Conservation (phyloP, 2,113 vertebrate genomes). For the Tenebrosternarchus preto region DNA sequence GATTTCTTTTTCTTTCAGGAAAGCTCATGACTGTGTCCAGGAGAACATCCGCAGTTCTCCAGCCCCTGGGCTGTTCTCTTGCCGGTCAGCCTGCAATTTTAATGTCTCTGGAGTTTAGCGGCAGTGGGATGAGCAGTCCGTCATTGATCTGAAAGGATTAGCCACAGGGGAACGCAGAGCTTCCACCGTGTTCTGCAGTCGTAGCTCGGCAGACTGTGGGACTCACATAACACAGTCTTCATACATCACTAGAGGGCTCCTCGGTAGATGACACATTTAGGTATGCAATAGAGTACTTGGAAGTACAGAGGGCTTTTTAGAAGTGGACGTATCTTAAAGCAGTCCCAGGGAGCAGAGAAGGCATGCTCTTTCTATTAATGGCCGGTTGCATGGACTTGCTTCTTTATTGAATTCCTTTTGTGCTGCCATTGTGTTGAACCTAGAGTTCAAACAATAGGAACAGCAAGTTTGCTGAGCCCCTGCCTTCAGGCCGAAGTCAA, state of each 20-base stretch:
- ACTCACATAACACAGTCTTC: slow-evolving; percentile 1
- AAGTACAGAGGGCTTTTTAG: background rate
- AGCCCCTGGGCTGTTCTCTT: slow-evolving; percentile 69
- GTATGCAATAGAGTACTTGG: background rate
- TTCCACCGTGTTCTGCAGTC: background rate
- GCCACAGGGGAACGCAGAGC: slow-evolving; percentile 59
- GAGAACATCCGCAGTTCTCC: slow-evolving; percentile 57
- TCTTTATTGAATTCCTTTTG: slow-evolving; percentile 9
- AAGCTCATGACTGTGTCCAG: background rate
- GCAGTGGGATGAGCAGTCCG: slow-evolving; percentile 63
- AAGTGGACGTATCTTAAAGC: background rate
- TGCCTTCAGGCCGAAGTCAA: too few species aligned
- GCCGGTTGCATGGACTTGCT: background rate
- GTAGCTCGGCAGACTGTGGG: background rate
- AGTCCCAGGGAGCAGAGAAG: background rate
- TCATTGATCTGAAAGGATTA: slow-evolving; percentile 68
- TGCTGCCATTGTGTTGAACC: slow-evolving; percentile 26
- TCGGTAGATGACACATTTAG: background rate
- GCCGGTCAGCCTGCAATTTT: slow-evolving; percentile 64
- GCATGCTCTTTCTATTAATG: slow-evolving; percentile 16
- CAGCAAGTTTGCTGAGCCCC: background rate
- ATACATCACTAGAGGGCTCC: background rate
- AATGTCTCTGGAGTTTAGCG: slow-evolving; percentile 68
- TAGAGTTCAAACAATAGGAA: slow-evolving; percentile 25
- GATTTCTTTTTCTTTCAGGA: background rate